Percentiles rank a stretch among this genome's conserved stretches.
phyloP scores from a whole-genome alignment of 2,113 vertebrate genomes.

The Pollimyrus isidori region DNA sequence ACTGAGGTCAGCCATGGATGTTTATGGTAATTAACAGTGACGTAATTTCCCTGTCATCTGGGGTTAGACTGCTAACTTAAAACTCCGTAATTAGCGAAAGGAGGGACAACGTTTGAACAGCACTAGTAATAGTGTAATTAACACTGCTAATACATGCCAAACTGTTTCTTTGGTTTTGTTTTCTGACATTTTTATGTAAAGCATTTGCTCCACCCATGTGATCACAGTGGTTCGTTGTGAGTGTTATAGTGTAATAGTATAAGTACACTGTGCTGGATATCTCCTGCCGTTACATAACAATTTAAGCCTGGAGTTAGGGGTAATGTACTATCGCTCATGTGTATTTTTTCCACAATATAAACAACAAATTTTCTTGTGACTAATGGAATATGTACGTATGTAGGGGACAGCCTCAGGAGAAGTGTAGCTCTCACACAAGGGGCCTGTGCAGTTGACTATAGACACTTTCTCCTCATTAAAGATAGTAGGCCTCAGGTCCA shows the following conservation, averaged over 20 bases:
- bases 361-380: slow-evolving; percentile 9
- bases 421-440: not conserved
- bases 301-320: slow-evolving; percentile 11
- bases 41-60: not conserved
- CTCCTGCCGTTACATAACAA: not conserved
- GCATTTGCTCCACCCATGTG: not conserved
- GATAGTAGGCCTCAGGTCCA: not conserved
- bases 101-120: not conserved
- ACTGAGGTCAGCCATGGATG: not conserved
- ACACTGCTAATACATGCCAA: not conserved
- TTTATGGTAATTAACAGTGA: not conserved
- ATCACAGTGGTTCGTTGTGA: not conserved
- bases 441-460: not conserved
- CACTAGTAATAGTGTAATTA: not conserved
- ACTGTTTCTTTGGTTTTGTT: not conserved
- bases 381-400: not conserved
- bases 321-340: slow-evolving; percentile 1
- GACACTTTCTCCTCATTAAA: not conserved
- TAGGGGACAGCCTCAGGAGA: not conserved
- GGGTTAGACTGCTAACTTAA: not conserved
- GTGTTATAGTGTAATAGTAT: not conserved
- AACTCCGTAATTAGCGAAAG: not conserved
- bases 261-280: not conserved
- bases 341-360: not conserved
- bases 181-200: not conserved